These are phyloP conservation scores for Mimumesa dahlbomi DNA, from an alignment of 2,888 invertebrate species.

Conservation along the genomic window DNA sequence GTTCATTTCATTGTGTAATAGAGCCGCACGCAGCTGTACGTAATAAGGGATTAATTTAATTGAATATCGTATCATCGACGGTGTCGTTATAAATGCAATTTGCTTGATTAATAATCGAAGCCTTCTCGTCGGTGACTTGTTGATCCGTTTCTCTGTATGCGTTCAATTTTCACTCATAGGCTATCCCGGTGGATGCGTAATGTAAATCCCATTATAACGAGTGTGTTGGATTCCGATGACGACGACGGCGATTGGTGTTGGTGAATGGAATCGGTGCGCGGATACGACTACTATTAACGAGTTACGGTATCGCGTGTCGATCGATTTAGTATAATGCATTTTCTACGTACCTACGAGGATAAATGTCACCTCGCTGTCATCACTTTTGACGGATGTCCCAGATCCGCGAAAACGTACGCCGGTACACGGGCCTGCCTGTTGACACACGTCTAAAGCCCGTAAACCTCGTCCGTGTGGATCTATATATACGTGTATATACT, in stretches of 20 bases:
- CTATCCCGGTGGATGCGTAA: conserved; percentile 12
- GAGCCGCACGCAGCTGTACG: conserved; percentile 13
- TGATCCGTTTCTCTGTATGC: conserved; percentile 47
- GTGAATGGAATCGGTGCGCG: too few relatives aligned
- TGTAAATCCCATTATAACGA: conserved; percentile 61
- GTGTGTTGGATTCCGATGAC: conserved; percentile 41
- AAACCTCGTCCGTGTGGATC: neutral
- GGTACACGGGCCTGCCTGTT: neutral
- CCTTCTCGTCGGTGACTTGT: conserved; percentile 52
- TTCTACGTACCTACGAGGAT: conserved; percentile 30
- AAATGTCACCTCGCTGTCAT: conserved; percentile 16
- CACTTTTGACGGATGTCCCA: conserved; percentile 23
- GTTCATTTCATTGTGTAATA: conserved; percentile 17
- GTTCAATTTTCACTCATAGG: conserved; percentile 32
- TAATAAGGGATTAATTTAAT: conserved; percentile 55
- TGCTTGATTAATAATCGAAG: conserved; percentile 56
- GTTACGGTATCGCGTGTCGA: conserved; percentile 20
- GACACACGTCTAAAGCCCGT: conserved; percentile 3
- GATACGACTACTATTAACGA: conserved; percentile 45
- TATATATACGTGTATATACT: neutral
- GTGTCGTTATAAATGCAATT: conserved; percentile 49
- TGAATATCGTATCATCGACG: conserved; percentile 30
- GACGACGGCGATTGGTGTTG: conserved; percentile 44
- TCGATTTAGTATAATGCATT: conserved; percentile 43
- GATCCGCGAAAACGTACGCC: neutral